phyloP scores from a whole-genome alignment of 2,797 vertebrate species.

The Urosaurus nigricauda region DNA sequence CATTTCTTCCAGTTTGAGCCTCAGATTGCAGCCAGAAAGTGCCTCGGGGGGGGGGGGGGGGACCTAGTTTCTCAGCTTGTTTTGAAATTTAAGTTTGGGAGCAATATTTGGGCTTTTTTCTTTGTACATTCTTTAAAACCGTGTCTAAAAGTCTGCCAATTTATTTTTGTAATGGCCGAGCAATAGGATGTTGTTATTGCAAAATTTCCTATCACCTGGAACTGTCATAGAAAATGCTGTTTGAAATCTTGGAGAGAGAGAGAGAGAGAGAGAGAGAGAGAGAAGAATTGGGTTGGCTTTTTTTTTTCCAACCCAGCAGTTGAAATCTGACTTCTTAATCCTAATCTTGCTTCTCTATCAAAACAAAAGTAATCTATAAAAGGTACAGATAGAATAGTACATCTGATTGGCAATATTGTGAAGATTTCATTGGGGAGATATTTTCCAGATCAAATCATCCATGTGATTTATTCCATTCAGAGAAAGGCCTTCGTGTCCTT shows the following conservation, averaged over 20 bases:
- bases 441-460: not conserved
- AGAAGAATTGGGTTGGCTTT: no score
- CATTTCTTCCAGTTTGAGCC: not conserved
- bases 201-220: not conserved
- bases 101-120: not conserved
- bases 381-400: not conserved
- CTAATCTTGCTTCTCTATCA: not conserved
- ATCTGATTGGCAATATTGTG: not conserved
- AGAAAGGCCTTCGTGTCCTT: not conserved
- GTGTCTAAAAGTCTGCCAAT: not conserved
- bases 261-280: no score
- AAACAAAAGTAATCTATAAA: not conserved
- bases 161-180: not conserved
- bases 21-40: slow-evolving; percentile 1
- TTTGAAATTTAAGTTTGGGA: not conserved
- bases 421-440: not conserved
- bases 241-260: not conserved
- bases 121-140: not conserved
- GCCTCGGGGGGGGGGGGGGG: not conserved
- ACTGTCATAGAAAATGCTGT: no score
- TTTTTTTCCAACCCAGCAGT: not conserved
- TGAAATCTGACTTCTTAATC: not conserved
- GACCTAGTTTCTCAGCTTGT: not conserved
- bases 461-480: not conserved
- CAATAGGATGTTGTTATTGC: not conserved